Evolutionary conservation across 2,888 invertebrate species (phyloP).

Genomic region (Netelia inedita): DNA sequence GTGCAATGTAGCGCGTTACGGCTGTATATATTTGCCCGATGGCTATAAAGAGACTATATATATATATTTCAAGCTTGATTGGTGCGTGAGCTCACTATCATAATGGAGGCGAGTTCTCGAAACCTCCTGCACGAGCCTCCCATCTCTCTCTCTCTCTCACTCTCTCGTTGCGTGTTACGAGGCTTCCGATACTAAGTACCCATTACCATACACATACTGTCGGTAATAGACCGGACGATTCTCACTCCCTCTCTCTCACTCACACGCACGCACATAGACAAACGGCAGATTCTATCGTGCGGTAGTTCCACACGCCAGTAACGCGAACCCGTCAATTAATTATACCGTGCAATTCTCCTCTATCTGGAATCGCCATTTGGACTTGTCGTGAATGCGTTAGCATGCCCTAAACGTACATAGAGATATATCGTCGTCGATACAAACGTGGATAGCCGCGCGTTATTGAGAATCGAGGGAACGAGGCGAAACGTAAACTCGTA

Average conservation of each 20-base stretch:
- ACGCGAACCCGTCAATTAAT: constrained; percentile 55
- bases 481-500: too few relatives aligned
- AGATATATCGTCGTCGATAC: too few relatives aligned
- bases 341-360: constrained; percentile 38
- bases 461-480: too few relatives aligned
- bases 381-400: background rate
- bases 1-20: too few relatives aligned
- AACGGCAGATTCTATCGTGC: constrained; percentile 3
- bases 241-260: background rate
- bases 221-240: constrained; percentile 9
- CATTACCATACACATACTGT: constrained; percentile 50
- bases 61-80: too few relatives aligned
- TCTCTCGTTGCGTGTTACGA: constrained; percentile 45
- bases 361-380: constrained; percentile 32
- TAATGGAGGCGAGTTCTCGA: constrained; percentile 34
- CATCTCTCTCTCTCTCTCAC: too few relatives aligned
- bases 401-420: too few relatives aligned
- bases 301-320: constrained; percentile 4
- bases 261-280: background rate
- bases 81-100: constrained; percentile 1
- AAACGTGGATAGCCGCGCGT: too few relatives aligned
- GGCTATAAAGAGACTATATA: too few relatives aligned
- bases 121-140: background rate
- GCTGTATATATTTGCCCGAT: too few relatives aligned
- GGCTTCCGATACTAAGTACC: constrained; percentile 50